Evolutionary conservation across 2,888 invertebrate species (phyloP).

Genomic region (Drosophila incognita): DNA sequence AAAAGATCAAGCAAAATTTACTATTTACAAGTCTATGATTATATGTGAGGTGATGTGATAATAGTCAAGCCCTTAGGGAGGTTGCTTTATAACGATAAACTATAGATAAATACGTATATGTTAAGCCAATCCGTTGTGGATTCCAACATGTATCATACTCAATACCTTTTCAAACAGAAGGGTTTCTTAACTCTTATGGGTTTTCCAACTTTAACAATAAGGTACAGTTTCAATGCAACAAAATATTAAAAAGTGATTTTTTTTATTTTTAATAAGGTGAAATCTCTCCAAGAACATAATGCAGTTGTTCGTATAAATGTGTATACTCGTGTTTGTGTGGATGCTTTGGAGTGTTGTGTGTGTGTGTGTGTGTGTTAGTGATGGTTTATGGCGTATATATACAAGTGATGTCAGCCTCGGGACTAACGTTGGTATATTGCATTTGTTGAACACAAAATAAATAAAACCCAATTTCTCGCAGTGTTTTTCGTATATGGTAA

Average conservation of each 20-base stretch:
- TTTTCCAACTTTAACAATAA: conserved; percentile 2
- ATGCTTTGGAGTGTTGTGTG: conserved; percentile 10
- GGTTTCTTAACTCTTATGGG: conserved; percentile 12
- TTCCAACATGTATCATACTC: conserved; percentile 33
- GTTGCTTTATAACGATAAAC: conserved; percentile 1
- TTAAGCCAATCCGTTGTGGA: conserved; percentile 17
- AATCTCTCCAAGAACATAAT: conserved; percentile 72
- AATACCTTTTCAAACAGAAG: conserved; percentile 1
- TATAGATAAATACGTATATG: background rate
- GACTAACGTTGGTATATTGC: conserved; percentile 7
- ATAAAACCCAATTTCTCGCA: conserved; percentile 9
- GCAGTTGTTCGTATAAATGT: conserved; percentile 30
- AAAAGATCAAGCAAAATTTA: conserved; percentile 59
- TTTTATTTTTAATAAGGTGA: conserved; percentile 74
- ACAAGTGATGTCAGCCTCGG: conserved; percentile 43
- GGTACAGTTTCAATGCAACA: conserved; percentile 32
- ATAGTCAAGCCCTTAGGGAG: background rate
- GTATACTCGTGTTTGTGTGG: conserved; percentile 18
- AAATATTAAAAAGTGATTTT: conserved; percentile 18
- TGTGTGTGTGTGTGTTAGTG: conserved; percentile 32
- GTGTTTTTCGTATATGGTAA: background rate
- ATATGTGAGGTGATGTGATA: conserved; percentile 16
- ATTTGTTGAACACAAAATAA: conserved; percentile 5
- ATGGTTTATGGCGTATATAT: conserved; percentile 64
- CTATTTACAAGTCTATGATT: conserved; percentile 56